Evolutionary conservation across 2,113 vertebrate species (phyloP), one percentile per base, ranked within the genome.

Genomic region (Cyprinodon brontotheroides): DNA sequence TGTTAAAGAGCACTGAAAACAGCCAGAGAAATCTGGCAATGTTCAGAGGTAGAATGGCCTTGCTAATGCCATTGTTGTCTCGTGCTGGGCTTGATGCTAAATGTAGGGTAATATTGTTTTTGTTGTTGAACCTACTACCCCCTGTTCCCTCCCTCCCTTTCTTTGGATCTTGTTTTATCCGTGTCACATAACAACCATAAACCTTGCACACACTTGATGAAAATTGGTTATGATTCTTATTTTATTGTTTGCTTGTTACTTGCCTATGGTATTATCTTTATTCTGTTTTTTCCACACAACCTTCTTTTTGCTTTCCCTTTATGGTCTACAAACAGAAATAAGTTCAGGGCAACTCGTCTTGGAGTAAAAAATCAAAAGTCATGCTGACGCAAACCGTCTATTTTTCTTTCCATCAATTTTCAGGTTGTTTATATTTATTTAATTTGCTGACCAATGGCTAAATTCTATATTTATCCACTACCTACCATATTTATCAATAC

Each of bases 21-120:
- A 85, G 80, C 84, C 90, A 86, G 92, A 94, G 91, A 92, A 78
- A 94, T 95, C 93, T 90, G 92, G 93, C 90, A 94, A 89, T 66
- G 84, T 86, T 87, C 77, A 82, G 91, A 92, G 14, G 15, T 45
- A 72, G 71, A 85, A 50, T 38, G 71, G 77, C 80, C 76, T 50
- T 74, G 78, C 85, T 87, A 87, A 88, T 61, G 77, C 83, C 83
- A 91, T 92, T 93, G 90, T 93, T 92, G 84, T 91, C 0, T 48
- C 65, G 80, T 3, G 70, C 37, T n/a, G 87, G 84, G 88, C 65
- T 84, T 20, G 47, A 71, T 88, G 89, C 82, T 79, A 85, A 92
- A 92, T 89, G 82, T 87, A 86, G 75, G 72, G 71, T 41, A 74
- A 84, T 59, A 86, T 86, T 91, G 87, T 91, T 88, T 92, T 81